phyloP scores from a whole-genome alignment of 2,113 vertebrate genomes.

The Perognathus longimembris region DNA sequence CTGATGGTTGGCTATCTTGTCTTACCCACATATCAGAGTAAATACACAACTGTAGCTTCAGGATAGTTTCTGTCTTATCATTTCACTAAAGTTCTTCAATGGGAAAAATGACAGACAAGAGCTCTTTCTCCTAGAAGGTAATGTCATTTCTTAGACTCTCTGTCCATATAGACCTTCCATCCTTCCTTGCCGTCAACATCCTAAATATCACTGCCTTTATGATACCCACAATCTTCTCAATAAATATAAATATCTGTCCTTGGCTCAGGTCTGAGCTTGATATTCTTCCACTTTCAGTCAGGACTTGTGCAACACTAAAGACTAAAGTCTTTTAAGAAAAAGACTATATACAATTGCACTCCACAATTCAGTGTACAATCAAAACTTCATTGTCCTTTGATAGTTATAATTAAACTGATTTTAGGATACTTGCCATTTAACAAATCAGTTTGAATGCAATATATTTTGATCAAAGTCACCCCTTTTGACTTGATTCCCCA shows the following conservation, averaged over 20 bases:
- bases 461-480: too few species aligned
- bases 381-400: not conserved
- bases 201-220: not conserved
- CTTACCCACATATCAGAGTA: not conserved
- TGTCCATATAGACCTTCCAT: too few species aligned
- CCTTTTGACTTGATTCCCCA: too few species aligned
- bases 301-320: not conserved
- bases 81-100: not conserved
- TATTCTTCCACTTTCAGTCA: not conserved
- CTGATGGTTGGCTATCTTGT: not conserved
- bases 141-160: not conserved
- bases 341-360: not conserved
- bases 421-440: not conserved
- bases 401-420: too few species aligned
- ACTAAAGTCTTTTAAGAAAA: too few species aligned
- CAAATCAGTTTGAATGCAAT: too few species aligned
- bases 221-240: too few species aligned
- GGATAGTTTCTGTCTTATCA: too few species aligned
- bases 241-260: not conserved
- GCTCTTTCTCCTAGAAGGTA: not conserved
- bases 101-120: not conserved
- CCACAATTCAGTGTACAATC: too few species aligned
- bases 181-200: too few species aligned
- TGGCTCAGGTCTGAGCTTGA: too few species aligned
- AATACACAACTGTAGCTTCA: not conserved